A percentile compares a stretch with the other conserved stretches of the same genome.
Evolutionary conservation across 1,140 invertebrate genomes (phyloP).

Genomic region (Scaptodrosophila lebanonensis): DNA sequence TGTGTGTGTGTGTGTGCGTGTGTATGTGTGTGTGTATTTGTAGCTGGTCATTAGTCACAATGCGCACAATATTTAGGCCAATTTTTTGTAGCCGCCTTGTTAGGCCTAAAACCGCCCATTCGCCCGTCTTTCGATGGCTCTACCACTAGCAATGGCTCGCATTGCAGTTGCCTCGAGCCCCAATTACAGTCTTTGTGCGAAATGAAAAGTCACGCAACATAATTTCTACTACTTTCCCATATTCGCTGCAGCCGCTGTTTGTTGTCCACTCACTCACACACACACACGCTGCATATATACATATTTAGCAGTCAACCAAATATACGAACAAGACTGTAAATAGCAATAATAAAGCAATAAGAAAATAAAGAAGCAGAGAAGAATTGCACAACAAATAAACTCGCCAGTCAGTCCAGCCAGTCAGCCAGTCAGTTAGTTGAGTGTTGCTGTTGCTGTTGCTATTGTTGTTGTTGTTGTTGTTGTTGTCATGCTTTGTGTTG

Average conservation of each 20-base stretch:
- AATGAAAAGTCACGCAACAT: slow-evolving; percentile 74
- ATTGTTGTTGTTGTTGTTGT: too few relatives aligned
- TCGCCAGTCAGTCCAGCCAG: slow-evolving; percentile 37
- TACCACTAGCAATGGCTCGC: too few relatives aligned
- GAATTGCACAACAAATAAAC: slow-evolving; percentile 67
- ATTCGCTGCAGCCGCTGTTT: slow-evolving; percentile 13
- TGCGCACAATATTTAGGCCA: slow-evolving; percentile 56
- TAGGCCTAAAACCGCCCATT: background rate
- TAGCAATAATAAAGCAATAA: slow-evolving; percentile 14
- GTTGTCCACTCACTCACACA: background rate
- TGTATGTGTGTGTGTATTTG: too few relatives aligned
- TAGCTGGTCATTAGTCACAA: slow-evolving; percentile 37
- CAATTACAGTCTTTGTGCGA: slow-evolving; percentile 72
- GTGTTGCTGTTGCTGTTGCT: too few relatives aligned
- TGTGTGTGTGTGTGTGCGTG: slow-evolving; percentile 21
- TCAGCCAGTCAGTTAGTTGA: too few relatives aligned
- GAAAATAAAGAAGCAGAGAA: slow-evolving; percentile 33
- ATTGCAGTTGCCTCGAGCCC: slow-evolving; percentile 7
- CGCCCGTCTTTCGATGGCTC: background rate
- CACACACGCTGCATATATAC: too few relatives aligned
- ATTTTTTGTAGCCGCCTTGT: slow-evolving; percentile 19
- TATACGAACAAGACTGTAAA: too few relatives aligned
- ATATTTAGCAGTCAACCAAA: too few relatives aligned
- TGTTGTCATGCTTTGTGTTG: too few relatives aligned
- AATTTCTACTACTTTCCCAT: slow-evolving; percentile 69